phyloP scores from a whole-genome alignment of 2,888 invertebrate species.

The Nemapogon koenigi region DNA sequence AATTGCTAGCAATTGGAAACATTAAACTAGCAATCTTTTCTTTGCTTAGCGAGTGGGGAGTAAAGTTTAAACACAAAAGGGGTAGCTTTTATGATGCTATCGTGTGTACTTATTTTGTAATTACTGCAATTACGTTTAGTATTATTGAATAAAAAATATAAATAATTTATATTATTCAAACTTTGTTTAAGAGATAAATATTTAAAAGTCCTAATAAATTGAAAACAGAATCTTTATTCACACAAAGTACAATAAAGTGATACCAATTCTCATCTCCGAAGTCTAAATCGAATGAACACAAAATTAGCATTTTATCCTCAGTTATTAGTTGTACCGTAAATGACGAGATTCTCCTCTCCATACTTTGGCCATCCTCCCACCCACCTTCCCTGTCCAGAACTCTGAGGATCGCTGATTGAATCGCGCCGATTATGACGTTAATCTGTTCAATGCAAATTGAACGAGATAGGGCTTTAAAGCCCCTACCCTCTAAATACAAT shows the following conservation, averaged over 20 bases:
- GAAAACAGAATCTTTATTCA: too few relatives aligned
- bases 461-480: conserved; percentile 57
- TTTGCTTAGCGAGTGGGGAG: too few relatives aligned
- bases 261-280: conserved; percentile 30
- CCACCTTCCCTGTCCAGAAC: conserved; percentile 30
- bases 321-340: conserved; percentile 52
- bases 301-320: conserved; percentile 62
- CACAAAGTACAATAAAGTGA: background rate
- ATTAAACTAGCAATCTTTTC: too few relatives aligned
- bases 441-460: conserved; percentile 64
- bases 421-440: conserved; percentile 62
- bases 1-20: too few relatives aligned
- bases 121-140: too few relatives aligned
- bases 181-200: too few relatives aligned
- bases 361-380: conserved; percentile 10
- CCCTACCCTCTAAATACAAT: conserved; percentile 47
- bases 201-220: too few relatives aligned
- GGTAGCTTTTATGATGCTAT: too few relatives aligned
- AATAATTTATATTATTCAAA: too few relatives aligned
- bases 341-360: conserved; percentile 21
- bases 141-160: too few relatives aligned
- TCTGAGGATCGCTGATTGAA: conserved; percentile 56
- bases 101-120: too few relatives aligned
- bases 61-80: too few relatives aligned
- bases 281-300: conserved; percentile 59